Evolutionary conservation across 2,888 invertebrate species (phyloP).

Genomic region (Dynastes tityus): DNA sequence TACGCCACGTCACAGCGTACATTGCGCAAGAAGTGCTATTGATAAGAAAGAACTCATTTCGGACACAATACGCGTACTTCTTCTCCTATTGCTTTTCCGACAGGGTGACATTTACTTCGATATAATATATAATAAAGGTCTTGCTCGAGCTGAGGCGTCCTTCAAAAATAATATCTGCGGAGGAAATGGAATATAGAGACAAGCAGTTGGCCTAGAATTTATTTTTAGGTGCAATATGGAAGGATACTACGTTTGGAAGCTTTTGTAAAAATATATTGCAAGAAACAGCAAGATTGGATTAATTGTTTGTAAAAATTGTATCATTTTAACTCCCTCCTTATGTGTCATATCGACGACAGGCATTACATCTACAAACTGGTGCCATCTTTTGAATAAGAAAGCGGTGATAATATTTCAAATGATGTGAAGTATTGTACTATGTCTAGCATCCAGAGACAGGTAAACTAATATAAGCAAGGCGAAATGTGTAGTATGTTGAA

Average conservation of each 20-base stretch:
- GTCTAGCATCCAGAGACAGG: constrained; percentile 62
- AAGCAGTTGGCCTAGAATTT: too few relatives aligned
- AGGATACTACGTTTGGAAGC: too few relatives aligned
- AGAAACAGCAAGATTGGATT: too few relatives aligned
- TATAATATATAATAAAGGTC: too few relatives aligned
- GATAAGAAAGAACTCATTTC: constrained; percentile 19
- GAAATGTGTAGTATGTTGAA: constrained; percentile 75
- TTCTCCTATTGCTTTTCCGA: not conserved
- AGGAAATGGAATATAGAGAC: too few relatives aligned
- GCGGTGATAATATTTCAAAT: constrained; percentile 74
- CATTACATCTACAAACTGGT: constrained; percentile 59
- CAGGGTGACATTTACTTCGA: not conserved
- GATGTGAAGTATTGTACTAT: constrained; percentile 67
- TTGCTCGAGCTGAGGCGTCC: too few relatives aligned
- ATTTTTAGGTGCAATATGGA: too few relatives aligned
- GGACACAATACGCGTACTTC: not conserved
- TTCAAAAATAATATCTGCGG: too few relatives aligned
- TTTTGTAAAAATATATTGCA: too few relatives aligned
- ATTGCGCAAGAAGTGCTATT: constrained; percentile 6
- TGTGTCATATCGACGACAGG: too few relatives aligned
- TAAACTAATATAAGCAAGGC: constrained; percentile 71
- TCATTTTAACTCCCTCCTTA: too few relatives aligned
- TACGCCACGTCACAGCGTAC: not conserved
- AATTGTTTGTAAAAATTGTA: too few relatives aligned
- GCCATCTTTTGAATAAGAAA: constrained; percentile 75